Evolutionary conservation across 2,797 vertebrate species (phyloP), one percentile per base, ranked within the genome.

Genomic region (Epinephelus coioides): DNA sequence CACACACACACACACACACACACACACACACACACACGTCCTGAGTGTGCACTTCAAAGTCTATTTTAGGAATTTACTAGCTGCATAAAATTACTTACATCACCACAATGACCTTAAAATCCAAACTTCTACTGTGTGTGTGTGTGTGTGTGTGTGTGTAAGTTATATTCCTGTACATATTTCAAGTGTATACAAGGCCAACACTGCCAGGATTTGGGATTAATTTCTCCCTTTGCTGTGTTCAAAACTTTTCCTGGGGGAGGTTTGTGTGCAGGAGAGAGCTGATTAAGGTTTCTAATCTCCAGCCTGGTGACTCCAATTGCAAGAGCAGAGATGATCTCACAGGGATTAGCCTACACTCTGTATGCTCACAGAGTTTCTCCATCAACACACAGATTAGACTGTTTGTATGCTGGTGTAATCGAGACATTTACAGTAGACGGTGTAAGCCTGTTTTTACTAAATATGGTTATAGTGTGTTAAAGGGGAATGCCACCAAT

Each of bases 271-370:
- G 14, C 19, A 5, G 17, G 9, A 60, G n/a, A 60, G 54, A 64
- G 12, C 51, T 38, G 64, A 64, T 62, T 73, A 64, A 69, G 15
- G 47, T 25, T 27, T 59, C 69, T 77, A 62, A 82, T 69, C 74
- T 50, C 21, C 3, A 3, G 54, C 30, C 54, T 60, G 49, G 18
- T 69, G 74, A 63, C 46, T 73, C 34, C 3, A 15, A 19, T 63
- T 56, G 63, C 62, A 53, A 40, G 23, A 47, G 18, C 54, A 50
- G 46, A 60, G 17, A 27, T 60, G 21, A 49, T 54, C 64, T 64
- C 69, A 54, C 68, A 61, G 43, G 54, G 60, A 73, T 84, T 69
- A 77, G 34, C 59, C 68, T 25, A 3, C 69, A 64, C 9, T 47
- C 69, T 53, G 21, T 40, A 12, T 4, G 21, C 49, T 49, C 27